Conservation (phyloP, 2,113 vertebrate species). For the Neodon shergylaensis region DNA sequence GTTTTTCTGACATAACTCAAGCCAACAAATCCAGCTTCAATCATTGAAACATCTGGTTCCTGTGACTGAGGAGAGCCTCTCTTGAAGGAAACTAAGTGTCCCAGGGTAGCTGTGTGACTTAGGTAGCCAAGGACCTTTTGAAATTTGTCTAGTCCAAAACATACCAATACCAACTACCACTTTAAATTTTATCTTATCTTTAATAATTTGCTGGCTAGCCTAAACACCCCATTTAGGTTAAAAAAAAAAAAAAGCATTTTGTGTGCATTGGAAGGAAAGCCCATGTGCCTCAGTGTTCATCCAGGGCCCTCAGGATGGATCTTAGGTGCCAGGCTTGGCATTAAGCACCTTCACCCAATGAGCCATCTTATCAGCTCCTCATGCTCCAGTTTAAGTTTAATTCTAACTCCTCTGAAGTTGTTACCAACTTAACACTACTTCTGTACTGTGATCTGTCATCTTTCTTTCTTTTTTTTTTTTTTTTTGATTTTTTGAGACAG, state of each 20-base stretch:
- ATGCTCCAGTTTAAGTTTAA: constrained; percentile 19
- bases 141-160: neutral
- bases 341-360: neutral
- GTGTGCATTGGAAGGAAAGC: neutral
- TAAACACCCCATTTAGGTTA: neutral
- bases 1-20: constrained; percentile 21
- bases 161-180: neutral
- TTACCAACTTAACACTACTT: neutral
- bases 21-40: constrained; percentile 3
- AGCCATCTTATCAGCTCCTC: neutral
- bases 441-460: neutral
- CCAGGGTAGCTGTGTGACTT: neutral
- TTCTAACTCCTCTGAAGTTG: neutral
- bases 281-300: neutral
- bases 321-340: neutral
- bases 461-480: neutral
- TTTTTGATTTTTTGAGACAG: neutral
- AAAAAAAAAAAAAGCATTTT: neutral
- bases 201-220: neutral
- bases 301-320: neutral
- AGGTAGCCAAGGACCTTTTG: constrained; percentile 12
- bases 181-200: constrained; percentile 51
- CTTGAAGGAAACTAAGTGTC: constrained; percentile 57
- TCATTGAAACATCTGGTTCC: constrained; percentile 43
- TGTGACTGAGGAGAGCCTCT: constrained; percentile 12